Conservation (phyloP, 2,888 invertebrate species). For the Plebejus anna region DNA sequence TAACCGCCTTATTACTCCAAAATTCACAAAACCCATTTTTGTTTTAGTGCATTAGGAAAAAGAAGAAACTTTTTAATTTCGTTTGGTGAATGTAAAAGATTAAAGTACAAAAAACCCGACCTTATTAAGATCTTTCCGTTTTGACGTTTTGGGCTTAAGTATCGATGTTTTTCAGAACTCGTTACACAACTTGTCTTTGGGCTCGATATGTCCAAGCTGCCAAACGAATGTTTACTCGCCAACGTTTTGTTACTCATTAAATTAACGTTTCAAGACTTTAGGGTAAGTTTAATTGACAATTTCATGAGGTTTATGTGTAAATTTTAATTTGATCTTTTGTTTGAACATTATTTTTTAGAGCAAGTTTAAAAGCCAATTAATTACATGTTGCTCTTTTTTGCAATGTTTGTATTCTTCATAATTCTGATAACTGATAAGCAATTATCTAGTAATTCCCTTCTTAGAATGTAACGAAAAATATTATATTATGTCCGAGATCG, state of each 20-base stretch:
- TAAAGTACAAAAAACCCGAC: neutral
- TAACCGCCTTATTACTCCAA: neutral
- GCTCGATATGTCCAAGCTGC: neutral
- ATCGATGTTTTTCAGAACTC: neutral
- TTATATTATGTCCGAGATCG: too few species aligned
- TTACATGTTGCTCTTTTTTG: too few species aligned
- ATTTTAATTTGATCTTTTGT: neutral
- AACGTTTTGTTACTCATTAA: neutral
- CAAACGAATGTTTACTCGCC: neutral
- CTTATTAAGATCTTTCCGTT: neutral
- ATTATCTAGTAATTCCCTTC: too few species aligned
- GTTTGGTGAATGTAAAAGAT: neutral
- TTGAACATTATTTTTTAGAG: neutral
- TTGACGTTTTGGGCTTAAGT: constrained; percentile 1
- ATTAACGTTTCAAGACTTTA: neutral
- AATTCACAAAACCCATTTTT: neutral
- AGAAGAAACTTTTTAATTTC: neutral
- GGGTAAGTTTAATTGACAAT: neutral
- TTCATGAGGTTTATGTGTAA: neutral
- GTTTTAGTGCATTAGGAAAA: neutral
- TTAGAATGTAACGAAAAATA: too few species aligned
- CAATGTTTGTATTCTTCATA: too few species aligned
- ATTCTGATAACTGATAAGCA: too few species aligned
- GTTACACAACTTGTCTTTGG: neutral
- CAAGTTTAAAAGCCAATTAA: too few species aligned